Percentiles rank a stretch among this genome's conserved stretches.
These are phyloP conservation scores for Heteropelma amictum DNA, from an alignment of 2,888 invertebrate genomes.

Conservation along the genomic window DNA sequence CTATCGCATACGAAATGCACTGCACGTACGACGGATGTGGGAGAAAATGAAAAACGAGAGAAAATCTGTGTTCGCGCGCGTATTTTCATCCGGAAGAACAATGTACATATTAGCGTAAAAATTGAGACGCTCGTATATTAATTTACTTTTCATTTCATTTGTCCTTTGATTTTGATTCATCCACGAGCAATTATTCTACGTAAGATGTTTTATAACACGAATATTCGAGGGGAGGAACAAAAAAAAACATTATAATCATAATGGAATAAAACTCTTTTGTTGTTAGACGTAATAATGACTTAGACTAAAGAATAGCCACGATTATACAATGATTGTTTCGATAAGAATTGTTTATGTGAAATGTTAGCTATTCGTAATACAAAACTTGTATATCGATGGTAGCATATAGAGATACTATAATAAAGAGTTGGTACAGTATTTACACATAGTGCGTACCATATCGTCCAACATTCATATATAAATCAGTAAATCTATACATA, in stretches of 20 bases:
- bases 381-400: slow-evolving; percentile 54
- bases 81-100: slow-evolving; percentile 39
- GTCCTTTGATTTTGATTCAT: slow-evolving; percentile 32
- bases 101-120: slow-evolving; percentile 52
- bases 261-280: slow-evolving; percentile 22
- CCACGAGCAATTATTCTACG: background rate
- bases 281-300: slow-evolving; percentile 62
- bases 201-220: slow-evolving; percentile 42
- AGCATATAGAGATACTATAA: slow-evolving; percentile 38
- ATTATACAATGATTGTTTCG: slow-evolving; percentile 47
- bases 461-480: slow-evolving; percentile 23
- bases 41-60: slow-evolving; percentile 1
- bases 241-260: background rate
- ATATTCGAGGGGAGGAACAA: background rate
- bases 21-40: too few relatives aligned
- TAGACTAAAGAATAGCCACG: slow-evolving; percentile 37
- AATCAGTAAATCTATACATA: slow-evolving; percentile 20
- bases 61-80: slow-evolving; percentile 39
- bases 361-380: slow-evolving; percentile 54
- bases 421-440: slow-evolving; percentile 51
- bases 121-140: slow-evolving; percentile 19
- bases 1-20: slow-evolving; percentile 22
- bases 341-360: slow-evolving; percentile 55
- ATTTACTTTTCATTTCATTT: slow-evolving; percentile 16
- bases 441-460: slow-evolving; percentile 49